A percentile compares a stretch with the other conserved stretches of the same genome.
Conservation (phyloP, 2,888 invertebrate genomes). For the Diarsia mendica region DNA sequence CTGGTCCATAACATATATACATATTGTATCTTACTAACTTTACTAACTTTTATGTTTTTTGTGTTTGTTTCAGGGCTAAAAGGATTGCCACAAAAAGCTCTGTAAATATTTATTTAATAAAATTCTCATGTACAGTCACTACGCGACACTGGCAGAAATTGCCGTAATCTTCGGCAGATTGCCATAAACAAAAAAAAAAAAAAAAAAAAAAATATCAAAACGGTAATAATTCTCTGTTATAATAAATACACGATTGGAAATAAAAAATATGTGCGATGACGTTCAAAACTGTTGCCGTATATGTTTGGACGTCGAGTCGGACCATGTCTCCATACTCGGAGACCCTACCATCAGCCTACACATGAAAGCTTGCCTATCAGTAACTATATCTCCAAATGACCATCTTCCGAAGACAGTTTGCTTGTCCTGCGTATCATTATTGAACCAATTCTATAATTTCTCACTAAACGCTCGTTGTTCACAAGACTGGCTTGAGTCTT, state of each 20-base stretch:
- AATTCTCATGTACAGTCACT: too few relatives aligned
- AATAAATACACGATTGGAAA: background rate
- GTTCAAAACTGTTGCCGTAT: slow-evolving; percentile 83
- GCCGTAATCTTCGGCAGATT: too few relatives aligned
- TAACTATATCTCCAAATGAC: slow-evolving; percentile 78
- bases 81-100: too few relatives aligned
- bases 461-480: slow-evolving; percentile 86
- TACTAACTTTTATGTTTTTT: too few relatives aligned
- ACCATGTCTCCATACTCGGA: slow-evolving; percentile 82
- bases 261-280: slow-evolving; percentile 77
- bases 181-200: too few relatives aligned
- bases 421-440: slow-evolving; percentile 80
- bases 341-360: slow-evolving; percentile 82
- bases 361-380: slow-evolving; percentile 83
- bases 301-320: slow-evolving; percentile 82
- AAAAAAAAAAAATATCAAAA: background rate
- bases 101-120: too few relatives aligned
- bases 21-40: too few relatives aligned
- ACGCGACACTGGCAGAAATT: too few relatives aligned
- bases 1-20: too few relatives aligned
- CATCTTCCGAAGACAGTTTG: slow-evolving; percentile 84
- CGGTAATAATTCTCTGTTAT: background rate
- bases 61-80: too few relatives aligned
- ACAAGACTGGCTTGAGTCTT: slow-evolving; percentile 86
- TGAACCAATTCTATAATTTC: slow-evolving; percentile 86